A percentile compares a stretch with the other conserved stretches of the same genome.
Evolutionary conservation across 2,797 vertebrate genomes (phyloP).

Genomic region (Smutsia temminckii): DNA sequence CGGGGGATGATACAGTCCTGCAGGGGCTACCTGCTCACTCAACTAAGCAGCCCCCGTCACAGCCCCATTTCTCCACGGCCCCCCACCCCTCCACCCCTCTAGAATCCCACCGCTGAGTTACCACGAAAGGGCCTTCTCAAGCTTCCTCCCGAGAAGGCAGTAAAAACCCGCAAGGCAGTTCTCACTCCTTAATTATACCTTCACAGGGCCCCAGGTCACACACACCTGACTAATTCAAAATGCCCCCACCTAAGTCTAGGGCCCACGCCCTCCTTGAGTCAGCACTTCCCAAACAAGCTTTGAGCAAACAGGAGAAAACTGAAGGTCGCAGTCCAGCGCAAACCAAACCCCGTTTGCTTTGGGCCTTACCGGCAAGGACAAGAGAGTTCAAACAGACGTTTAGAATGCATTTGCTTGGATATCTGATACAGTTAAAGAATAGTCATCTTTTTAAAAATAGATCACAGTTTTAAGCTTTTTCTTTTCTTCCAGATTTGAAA

Average conservation of each 20-base stretch:
- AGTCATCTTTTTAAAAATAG: constrained; percentile 38
- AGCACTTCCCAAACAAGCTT: not conserved
- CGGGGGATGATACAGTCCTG: fast-evolving
- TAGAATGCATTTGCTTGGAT: not conserved
- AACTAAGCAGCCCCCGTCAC: not conserved
- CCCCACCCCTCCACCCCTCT: not conserved
- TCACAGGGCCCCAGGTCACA: not conserved
- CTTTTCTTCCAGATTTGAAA: constrained; percentile 3
- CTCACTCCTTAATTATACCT: not conserved
- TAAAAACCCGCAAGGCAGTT: not conserved
- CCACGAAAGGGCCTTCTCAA: not conserved
- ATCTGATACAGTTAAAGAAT: not conserved
- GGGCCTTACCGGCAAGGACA: not conserved
- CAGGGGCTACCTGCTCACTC: not conserved
- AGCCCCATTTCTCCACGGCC: not conserved
- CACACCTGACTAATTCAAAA: not conserved
- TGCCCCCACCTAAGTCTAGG: not conserved
- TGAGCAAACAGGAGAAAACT: not conserved
- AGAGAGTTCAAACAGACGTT: not conserved
- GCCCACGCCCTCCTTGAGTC: not conserved
- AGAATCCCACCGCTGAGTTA: not conserved
- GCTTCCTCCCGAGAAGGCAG: not conserved
- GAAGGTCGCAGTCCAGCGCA: not conserved
- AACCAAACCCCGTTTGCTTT: not conserved
- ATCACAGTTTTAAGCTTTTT: constrained; percentile 3